Conservation (phyloP, 2,797 vertebrate species). For the Crocodylus rhombifer region DNA sequence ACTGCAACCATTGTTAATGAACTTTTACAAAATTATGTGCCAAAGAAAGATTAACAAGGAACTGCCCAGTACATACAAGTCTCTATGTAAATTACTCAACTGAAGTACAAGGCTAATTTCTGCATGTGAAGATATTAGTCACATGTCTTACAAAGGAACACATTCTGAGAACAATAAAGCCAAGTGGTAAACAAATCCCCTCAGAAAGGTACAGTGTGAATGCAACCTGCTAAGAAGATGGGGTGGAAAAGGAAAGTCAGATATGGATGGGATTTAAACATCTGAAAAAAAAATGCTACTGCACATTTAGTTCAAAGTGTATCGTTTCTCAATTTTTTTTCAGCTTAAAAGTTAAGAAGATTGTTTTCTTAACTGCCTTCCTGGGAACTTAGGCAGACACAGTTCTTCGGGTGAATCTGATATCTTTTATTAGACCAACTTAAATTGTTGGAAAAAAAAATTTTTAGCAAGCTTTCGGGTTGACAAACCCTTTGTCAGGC, state of each 20-base stretch:
- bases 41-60: neutral
- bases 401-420: no score
- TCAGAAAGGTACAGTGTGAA: neutral
- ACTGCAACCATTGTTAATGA: neutral
- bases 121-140: neutral
- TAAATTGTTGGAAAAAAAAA: no score
- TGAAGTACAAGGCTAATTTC: neutral
- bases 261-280: neutral
- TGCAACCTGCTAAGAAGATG: neutral
- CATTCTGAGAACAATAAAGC: neutral
- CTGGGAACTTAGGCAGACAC: neutral
- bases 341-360: neutral
- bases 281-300: neutral
- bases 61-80: neutral
- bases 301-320: neutral
- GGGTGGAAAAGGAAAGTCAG: neutral
- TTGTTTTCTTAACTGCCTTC: constrained; percentile 21
- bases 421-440: no score
- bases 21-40: neutral
- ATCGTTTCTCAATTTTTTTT: rapidly evolving
- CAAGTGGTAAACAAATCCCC: neutral
- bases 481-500: no score
- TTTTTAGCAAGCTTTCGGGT: no score
- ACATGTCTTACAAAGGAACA: rapidly evolving
- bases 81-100: neutral